A percentile compares a stretch with the other conserved stretches of the same genome.
Conservation (phyloP, 2,113 vertebrate species). For the Corythornis vintsioides region DNA sequence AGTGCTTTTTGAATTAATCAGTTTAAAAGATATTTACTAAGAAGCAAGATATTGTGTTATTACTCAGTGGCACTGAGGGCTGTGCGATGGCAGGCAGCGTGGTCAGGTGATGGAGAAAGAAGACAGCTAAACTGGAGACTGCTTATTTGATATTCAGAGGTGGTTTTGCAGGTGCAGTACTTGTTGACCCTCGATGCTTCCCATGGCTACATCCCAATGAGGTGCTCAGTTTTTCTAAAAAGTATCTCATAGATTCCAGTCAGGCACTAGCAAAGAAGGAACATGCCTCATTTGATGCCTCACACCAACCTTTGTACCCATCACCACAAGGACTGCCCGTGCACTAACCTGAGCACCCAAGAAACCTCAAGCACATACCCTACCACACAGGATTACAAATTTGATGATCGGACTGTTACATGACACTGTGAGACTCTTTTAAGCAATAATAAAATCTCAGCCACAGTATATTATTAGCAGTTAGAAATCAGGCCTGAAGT, state of each 20-base stretch:
- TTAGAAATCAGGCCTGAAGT: not conserved
- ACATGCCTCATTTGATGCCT: not conserved
- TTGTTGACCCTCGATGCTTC: not conserved
- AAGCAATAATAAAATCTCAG: not conserved
- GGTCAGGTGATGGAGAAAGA: fast-evolving
- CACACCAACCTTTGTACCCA: not conserved
- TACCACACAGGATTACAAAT: not conserved
- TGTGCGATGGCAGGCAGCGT: not conserved
- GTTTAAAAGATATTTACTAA: slow-evolving; percentile 50
- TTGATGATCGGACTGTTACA: not conserved
- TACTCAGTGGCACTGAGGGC: not conserved
- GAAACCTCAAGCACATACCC: not conserved
- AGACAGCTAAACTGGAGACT: not conserved
- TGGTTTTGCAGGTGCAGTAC: not conserved
- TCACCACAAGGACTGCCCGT: fast-evolving
- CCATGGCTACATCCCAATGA: not conserved
- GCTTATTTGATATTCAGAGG: not conserved
- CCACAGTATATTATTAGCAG: not conserved
- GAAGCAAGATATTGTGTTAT: slow-evolving; percentile 11
- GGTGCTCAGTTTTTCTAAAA: not conserved
- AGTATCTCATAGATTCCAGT: not conserved
- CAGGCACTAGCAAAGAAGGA: not conserved
- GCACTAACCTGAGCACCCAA: not conserved
- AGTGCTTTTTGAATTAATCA: slow-evolving; percentile 48
- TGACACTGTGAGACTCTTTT: not conserved